These are phyloP conservation scores for Urocyon cinereoargenteus DNA, from an alignment of 2,797 vertebrate species.

Conservation along the genomic window DNA sequence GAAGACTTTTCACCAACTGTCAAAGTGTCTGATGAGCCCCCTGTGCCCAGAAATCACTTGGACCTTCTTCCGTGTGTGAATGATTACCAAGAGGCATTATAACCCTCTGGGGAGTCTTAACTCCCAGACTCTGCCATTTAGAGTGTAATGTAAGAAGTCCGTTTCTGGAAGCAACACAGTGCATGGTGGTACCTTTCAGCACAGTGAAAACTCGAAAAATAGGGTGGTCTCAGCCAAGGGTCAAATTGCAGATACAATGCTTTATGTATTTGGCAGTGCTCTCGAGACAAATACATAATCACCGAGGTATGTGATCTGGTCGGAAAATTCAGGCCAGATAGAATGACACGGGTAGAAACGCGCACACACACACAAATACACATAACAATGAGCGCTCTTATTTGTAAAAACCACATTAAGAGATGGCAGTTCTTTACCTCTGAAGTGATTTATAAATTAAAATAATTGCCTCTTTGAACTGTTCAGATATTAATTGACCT, in stretches of 20 bases:
- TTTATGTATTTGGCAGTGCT: constrained; percentile 81
- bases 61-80: not conserved
- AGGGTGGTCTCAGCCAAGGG: constrained; percentile 79
- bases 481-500: constrained; percentile 82
- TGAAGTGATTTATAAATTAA: constrained; percentile 85
- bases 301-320: constrained; percentile 79
- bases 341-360: constrained; percentile 69
- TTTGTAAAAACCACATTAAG: constrained; percentile 83
- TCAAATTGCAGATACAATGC: constrained; percentile 81
- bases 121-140: constrained; percentile 57
- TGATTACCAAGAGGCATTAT: not conserved
- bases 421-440: constrained; percentile 78
- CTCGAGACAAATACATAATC: constrained; percentile 85
- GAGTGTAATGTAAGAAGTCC: constrained; percentile 62
- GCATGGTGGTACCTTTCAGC: constrained; percentile 62
- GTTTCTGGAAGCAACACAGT: constrained; percentile 37
- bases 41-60: not conserved
- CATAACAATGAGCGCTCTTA: constrained; percentile 76
- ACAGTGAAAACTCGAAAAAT: constrained; percentile 66
- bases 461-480: constrained; percentile 86
- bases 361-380: constrained; percentile 57
- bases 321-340: constrained; percentile 83
- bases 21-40: not conserved
- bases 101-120: not conserved
- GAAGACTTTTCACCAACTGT: not conserved